Evolutionary conservation across 2,113 vertebrate species (phyloP).

Genomic region (Xenotilapia longispinis): DNA sequence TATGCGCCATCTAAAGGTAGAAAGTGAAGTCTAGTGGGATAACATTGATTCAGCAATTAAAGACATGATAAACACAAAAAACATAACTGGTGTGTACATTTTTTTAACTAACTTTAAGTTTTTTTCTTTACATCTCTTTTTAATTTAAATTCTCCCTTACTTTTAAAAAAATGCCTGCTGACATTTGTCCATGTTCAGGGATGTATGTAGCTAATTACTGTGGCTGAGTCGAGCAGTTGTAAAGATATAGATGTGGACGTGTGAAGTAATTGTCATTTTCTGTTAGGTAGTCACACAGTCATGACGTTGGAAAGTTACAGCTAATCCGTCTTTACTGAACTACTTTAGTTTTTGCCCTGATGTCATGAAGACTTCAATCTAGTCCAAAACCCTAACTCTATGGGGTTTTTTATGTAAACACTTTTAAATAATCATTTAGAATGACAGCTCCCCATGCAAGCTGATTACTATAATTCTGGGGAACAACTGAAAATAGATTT

Average conservation of each 20-base stretch:
- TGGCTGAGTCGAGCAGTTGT: neutral
- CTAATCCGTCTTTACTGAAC: neutral
- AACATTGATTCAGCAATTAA: neutral
- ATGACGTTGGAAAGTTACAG: neutral
- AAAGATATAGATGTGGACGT: neutral
- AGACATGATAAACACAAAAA: neutral
- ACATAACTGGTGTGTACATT: neutral
- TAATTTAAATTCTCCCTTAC: neutral
- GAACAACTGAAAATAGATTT: neutral
- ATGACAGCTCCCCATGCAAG: neutral
- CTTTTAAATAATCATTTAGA: neutral
- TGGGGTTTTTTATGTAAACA: neutral
- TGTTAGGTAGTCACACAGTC: neutral
- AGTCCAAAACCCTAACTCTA: neutral
- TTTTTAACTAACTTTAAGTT: neutral
- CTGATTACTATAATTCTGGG: neutral
- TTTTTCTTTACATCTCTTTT: neutral
- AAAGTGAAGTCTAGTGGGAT: neutral
- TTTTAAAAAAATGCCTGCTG: accelerated
- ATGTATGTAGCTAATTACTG: neutral
- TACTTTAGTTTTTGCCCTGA: neutral
- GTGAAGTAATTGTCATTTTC: neutral
- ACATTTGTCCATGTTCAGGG: neutral
- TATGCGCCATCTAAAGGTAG: neutral
- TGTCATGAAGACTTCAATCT: neutral